These are phyloP conservation scores for Liopterus haemorrhoidalis DNA, from an alignment of 2,888 invertebrate species.

Conservation along the genomic window DNA sequence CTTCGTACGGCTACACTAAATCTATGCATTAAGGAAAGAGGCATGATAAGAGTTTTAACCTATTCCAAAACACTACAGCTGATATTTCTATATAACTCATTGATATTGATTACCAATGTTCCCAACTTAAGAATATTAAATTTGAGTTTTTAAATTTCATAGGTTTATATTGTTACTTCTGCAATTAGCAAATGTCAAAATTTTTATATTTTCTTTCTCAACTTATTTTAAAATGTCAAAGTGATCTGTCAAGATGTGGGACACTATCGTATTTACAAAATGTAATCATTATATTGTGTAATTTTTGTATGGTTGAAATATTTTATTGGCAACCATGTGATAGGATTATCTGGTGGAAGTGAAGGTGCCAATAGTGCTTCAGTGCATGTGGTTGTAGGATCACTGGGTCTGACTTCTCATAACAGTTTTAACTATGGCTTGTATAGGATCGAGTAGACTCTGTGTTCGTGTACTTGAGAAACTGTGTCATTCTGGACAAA, in stretches of 20 bases:
- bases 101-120: constrained; percentile 3
- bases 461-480: constrained; percentile 75
- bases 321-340: constrained; percentile 16
- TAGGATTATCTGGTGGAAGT: constrained; percentile 11
- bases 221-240: no score
- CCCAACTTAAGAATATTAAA: no score
- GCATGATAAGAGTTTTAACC: constrained; percentile 3
- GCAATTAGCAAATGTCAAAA: no score
- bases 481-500: constrained; percentile 73
- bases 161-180: no score
- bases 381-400: constrained; percentile 25
- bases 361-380: constrained; percentile 45
- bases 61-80: background rate
- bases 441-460: constrained; percentile 75
- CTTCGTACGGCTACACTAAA: constrained; percentile 36
- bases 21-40: constrained; percentile 12
- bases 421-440: constrained; percentile 76
- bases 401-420: constrained; percentile 50
- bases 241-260: no score
- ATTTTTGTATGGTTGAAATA: background rate
- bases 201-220: no score
- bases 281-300: no score
- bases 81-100: constrained; percentile 7
- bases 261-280: no score
- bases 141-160: no score